Evolutionary conservation across 2,888 invertebrate genomes (phyloP), one percentile per base, ranked within the genome.

Genomic region (Calameuta pallipes): DNA sequence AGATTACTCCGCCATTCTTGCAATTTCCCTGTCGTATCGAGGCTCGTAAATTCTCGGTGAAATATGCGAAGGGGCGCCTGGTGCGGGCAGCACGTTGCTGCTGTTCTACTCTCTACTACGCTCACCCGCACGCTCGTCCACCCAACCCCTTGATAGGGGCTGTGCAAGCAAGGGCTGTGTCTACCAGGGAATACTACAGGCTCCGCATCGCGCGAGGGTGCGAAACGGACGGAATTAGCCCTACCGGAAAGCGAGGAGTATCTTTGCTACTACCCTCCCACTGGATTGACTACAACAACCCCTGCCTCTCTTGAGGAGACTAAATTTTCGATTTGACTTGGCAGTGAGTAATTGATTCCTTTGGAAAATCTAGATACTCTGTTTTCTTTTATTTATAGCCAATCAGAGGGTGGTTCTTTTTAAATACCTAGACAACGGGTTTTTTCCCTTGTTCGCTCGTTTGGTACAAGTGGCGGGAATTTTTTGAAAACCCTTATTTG

Each of bases 1-100:
- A 96, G 96, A 96, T 96, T 95, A 95, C 95, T 94, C 95, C 95
- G 95, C 95, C 96, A 96, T 96, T 96, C 96, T 96, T 96, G 96
- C 96, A 96, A 96, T 96, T 96, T 96, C 96, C 95, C 96, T 96
- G 96, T 96, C 96, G 96, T 96, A 96, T 95, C 95, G 95, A 95
- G 94, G 95, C 94, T 95, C 95, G 95, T 96, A 96, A 96, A 96
- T 96, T 95, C 94, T 93, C 93, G 92, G 95, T 96, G 96, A 96
- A 95, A 95, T 96, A 96, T 95, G 94, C 94, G 93, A 93, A 92
- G 93, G 90, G 90, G 91, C 90, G 91, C 91, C 92, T 89, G 91
- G 90, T 91, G 90, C 91, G 90, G 91, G 91, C 91, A 92, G 91
- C 91, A 90, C 91, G 90, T 89, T 90, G 90, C 90, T 89, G 89